Evolutionary conservation across 1,140 invertebrate genomes (phyloP).

Genomic region (Thaumetopoea pityocampa): DNA sequence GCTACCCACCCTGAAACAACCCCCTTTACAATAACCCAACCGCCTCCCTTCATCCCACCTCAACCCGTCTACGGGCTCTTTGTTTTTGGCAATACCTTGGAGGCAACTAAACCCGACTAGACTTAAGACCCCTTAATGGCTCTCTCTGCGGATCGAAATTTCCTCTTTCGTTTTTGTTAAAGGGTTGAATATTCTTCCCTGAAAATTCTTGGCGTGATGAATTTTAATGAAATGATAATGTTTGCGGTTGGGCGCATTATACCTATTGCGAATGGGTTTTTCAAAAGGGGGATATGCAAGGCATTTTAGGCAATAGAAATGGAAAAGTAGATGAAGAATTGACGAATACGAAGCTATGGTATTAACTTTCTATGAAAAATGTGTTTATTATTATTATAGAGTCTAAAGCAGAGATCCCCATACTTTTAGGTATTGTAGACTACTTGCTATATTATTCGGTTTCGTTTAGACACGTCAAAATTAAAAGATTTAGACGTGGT

Average conservation of each 20-base stretch:
- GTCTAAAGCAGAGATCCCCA: no score
- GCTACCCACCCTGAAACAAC: conserved; percentile 24
- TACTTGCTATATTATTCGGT: no score
- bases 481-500: no score
- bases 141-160: conserved; percentile 51
- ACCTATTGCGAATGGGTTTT: background rate
- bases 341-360: no score
- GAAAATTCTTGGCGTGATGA: conserved; percentile 8
- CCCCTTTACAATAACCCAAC: conserved; percentile 19
- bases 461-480: no score
- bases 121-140: conserved; percentile 67
- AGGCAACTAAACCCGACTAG: conserved; percentile 48
- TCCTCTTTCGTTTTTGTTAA: conserved; percentile 36
- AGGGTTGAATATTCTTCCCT: conserved; percentile 32
- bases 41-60: conserved; percentile 8
- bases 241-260: conserved; percentile 6
- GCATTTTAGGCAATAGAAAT: conserved; percentile 5
- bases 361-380: no score
- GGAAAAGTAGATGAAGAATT: no score
- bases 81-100: conserved; percentile 58
- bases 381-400: no score
- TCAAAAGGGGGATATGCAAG: background rate
- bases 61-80: conserved; percentile 43
- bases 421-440: no score
- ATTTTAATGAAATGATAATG: conserved; percentile 31